Conservation (phyloP, 2,888 invertebrate genomes). For the Elegia similella region DNA sequence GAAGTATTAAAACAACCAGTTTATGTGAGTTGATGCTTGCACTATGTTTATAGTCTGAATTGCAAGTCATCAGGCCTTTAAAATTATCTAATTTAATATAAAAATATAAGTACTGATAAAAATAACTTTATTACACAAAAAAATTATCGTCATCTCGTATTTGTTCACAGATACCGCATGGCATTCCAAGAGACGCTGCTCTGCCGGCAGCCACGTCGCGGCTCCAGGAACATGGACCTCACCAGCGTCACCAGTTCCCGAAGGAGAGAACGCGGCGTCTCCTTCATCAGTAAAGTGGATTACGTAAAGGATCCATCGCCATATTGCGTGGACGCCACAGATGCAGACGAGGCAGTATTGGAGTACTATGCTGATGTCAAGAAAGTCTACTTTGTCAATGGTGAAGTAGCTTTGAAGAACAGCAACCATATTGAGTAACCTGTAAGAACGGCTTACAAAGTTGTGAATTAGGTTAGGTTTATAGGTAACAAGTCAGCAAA, state of each 20-base stretch:
- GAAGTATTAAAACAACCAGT: no score
- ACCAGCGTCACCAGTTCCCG: constrained; percentile 66
- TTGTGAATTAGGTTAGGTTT: no score
- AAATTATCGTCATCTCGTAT: no score
- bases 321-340: constrained; percentile 42
- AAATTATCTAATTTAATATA: no score
- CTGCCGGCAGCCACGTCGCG: constrained; percentile 72
- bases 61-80: no score
- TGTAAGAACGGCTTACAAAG: no score
- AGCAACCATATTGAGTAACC: neutral
- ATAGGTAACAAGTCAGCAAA: no score
- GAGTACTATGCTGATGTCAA: constrained; percentile 38
- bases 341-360: constrained; percentile 34
- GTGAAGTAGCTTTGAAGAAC: constrained; percentile 12
- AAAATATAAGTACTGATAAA: no score
- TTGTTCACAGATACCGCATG: constrained; percentile 84
- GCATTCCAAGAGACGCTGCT: constrained; percentile 89
- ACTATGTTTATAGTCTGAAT: no score
- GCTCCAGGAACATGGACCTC: constrained; percentile 71
- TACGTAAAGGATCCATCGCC: constrained; percentile 60
- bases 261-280: constrained; percentile 51
- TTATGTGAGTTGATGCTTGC: no score
- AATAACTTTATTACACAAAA: no score
- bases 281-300: constrained; percentile 58
- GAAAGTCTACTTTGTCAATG: constrained; percentile 26